Percentiles rank a stretch among this genome's conserved stretches.
phyloP scores from a whole-genome alignment of 2,797 vertebrate species.

The Simalia tracyae region DNA sequence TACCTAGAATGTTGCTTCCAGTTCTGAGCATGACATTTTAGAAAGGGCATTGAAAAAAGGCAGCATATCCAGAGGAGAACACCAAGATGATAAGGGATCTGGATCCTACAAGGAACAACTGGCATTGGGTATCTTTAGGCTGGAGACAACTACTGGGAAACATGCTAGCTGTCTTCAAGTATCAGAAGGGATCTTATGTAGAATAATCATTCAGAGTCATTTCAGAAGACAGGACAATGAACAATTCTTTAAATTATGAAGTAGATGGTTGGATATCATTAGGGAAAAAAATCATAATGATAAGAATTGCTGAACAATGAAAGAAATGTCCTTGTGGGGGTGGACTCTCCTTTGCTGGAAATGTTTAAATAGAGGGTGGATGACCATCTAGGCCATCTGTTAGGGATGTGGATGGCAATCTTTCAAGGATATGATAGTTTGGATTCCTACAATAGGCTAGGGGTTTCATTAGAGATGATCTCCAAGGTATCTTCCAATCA shows the following conservation, averaged over 20 bases:
- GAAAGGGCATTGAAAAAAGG: neutral
- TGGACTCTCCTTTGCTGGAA: too few relatives aligned
- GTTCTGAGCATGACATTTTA: neutral
- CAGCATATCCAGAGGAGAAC: neutral
- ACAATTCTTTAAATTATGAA: too few relatives aligned
- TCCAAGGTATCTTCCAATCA: too few relatives aligned
- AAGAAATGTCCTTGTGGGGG: too few relatives aligned
- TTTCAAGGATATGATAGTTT: neutral
- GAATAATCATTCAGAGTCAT: neutral
- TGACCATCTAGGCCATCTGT: neutral
- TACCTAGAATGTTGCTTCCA: neutral
- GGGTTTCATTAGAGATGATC: neutral
- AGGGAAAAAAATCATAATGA: too few relatives aligned
- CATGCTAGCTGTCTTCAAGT: neutral
- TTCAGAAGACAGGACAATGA: neutral
- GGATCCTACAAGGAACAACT: neutral
- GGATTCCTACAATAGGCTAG: neutral
- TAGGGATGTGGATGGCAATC: neutral
- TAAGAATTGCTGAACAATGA: too few relatives aligned
- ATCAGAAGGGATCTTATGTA: neutral
- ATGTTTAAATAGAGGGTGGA: neutral
- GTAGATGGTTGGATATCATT: too few relatives aligned
- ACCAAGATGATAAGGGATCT: neutral
- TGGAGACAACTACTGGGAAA: neutral
- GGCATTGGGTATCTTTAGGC: neutral